A percentile compares a stretch with the other conserved stretches of the same genome.
phyloP scores from a whole-genome alignment of 2,797 vertebrate species.

The Lacerta viridis region DNA sequence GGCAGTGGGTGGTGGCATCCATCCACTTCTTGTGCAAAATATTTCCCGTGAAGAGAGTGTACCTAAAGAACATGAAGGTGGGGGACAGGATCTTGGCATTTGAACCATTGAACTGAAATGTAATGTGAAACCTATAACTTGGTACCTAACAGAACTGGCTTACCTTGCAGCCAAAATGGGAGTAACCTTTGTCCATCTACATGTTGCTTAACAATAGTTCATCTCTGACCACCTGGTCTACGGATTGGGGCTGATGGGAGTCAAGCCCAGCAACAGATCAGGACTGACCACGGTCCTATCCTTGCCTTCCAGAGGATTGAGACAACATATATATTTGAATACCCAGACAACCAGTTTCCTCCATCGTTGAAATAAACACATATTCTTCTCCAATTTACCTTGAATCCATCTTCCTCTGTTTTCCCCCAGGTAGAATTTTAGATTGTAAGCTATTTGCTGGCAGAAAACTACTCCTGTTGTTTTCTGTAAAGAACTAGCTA shows the following conservation, averaged over 20 bases:
- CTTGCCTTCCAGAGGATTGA: background rate
- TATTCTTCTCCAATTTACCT: too few species aligned
- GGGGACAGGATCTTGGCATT: background rate
- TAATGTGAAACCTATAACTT: background rate
- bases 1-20: too few species aligned
- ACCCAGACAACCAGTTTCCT: background rate
- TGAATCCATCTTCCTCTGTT: background rate
- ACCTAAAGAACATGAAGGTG: background rate
- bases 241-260: too few species aligned
- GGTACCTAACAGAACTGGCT: background rate
- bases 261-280: too few species aligned
- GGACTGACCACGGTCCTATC: too few species aligned
- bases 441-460: background rate
- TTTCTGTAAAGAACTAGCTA: background rate
- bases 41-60: background rate
- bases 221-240: too few species aligned
- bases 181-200: too few species aligned
- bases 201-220: too few species aligned
- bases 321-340: background rate
- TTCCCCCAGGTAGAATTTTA: background rate
- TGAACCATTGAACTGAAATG: background rate
- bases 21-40: background rate
- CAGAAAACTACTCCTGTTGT: background rate
- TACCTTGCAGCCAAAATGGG: background rate
- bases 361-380: background rate